These are phyloP conservation scores for Zootoca vivipara DNA, from an alignment of 2,113 vertebrate genomes.

Conservation along the genomic window DNA sequence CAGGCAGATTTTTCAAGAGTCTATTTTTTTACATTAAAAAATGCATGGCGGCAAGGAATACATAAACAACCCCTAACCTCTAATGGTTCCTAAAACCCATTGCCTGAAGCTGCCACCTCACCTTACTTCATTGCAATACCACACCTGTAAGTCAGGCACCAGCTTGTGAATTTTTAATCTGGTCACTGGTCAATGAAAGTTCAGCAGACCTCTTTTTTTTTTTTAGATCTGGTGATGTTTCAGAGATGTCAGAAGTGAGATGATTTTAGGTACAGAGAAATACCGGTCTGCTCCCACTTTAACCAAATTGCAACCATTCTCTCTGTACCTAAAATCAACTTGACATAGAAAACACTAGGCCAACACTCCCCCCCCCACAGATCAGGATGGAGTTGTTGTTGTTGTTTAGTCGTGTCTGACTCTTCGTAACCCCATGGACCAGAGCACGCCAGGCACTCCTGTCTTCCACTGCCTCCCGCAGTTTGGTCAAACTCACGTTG, in stretches of 20 bases:
- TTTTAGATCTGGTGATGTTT: neutral
- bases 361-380: neutral
- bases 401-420: too few relatives aligned
- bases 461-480: too few relatives aligned
- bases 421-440: too few relatives aligned
- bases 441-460: too few relatives aligned
- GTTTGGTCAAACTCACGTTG: too few relatives aligned
- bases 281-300: neutral
- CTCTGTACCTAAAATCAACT: neutral
- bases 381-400: neutral
- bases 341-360: neutral
- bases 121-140: neutral
- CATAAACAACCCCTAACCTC: neutral
- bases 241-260: neutral
- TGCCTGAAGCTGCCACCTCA: neutral
- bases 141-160: neutral
- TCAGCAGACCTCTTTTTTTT: neutral
- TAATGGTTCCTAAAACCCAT: neutral
- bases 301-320: neutral
- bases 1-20: neutral
- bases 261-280: neutral
- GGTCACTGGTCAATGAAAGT: neutral
- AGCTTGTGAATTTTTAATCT: neutral
- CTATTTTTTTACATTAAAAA: neutral
- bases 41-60: neutral